phyloP scores from a whole-genome alignment of 2,888 invertebrate species.

The Griposia aprilina region DNA sequence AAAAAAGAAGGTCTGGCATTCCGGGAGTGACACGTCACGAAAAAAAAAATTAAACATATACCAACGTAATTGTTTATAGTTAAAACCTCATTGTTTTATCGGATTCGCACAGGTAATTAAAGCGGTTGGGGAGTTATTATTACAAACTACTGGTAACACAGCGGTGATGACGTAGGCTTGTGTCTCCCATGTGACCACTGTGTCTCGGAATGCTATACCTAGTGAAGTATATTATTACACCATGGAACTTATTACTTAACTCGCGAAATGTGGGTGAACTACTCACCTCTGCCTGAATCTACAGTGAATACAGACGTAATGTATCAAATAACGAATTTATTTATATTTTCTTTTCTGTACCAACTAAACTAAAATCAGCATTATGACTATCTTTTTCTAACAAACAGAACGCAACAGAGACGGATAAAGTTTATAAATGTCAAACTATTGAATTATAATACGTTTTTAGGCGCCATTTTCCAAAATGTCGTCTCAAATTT shows the following conservation, averaged over 20 bases:
- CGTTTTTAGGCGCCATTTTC: slow-evolving; percentile 13
- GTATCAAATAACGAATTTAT: not conserved
- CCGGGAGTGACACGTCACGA: too few relatives aligned
- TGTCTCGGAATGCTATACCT: too few relatives aligned
- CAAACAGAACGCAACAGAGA: not conserved
- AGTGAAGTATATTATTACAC: too few relatives aligned
- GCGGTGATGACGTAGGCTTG: too few relatives aligned
- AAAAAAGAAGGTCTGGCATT: too few relatives aligned
- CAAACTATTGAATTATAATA: not conserved
- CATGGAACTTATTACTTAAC: not conserved
- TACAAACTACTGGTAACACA: too few relatives aligned
- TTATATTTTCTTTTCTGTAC: not conserved
- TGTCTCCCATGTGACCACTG: too few relatives aligned
- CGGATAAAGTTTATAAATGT: not conserved
- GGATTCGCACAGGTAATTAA: too few relatives aligned
- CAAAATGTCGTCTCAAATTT: slow-evolving; percentile 6
- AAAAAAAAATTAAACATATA: too few relatives aligned
- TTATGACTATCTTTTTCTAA: not conserved
- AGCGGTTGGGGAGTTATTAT: too few relatives aligned
- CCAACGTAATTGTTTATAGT: too few relatives aligned
- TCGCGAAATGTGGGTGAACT: not conserved
- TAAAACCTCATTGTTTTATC: too few relatives aligned
- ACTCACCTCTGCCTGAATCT: not conserved
- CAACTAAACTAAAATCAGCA: not conserved
- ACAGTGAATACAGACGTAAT: not conserved